Percentiles rank a stretch among this genome's conserved stretches.
Evolutionary conservation across 2,113 vertebrate species (phyloP).

Genomic region (Paralichthys olivaceus): DNA sequence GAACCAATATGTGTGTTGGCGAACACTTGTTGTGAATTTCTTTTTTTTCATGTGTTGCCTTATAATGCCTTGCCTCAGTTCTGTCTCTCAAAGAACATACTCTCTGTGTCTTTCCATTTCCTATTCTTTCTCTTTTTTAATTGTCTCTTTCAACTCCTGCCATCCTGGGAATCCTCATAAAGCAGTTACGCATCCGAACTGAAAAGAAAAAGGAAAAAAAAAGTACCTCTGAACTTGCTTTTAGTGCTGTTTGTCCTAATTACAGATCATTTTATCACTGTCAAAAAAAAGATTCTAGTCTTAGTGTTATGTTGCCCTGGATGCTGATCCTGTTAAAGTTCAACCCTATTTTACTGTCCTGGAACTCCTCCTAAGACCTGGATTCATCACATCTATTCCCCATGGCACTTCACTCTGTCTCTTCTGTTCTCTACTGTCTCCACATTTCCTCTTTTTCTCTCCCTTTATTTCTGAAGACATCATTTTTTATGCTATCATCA

Average conservation of each 20-base stretch:
- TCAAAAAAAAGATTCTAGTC: slow-evolving; percentile 55
- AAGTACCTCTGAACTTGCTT: slow-evolving; percentile 76
- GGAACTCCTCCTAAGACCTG: slow-evolving; percentile 72
- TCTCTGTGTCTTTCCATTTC: slow-evolving; percentile 21
- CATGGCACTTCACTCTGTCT: slow-evolving; percentile 34
- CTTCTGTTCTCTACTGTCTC: slow-evolving; percentile 34
- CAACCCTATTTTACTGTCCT: slow-evolving; percentile 71
- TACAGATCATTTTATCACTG: slow-evolving; percentile 72
- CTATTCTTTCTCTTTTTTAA: slow-evolving; percentile 17
- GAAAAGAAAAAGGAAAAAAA: slow-evolving; percentile 19
- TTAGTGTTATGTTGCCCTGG: slow-evolving; percentile 73
- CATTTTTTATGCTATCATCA: slow-evolving; percentile 77
- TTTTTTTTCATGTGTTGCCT: slow-evolving; percentile 49
- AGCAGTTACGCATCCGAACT: slow-evolving; percentile 72
- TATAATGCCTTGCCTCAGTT: slow-evolving; percentile 67
- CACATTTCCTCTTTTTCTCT: slow-evolving; percentile 21
- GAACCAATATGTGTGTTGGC: slow-evolving; percentile 54
- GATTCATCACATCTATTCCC: slow-evolving; percentile 71
- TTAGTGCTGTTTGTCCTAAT: slow-evolving; percentile 76
- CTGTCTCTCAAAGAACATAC: slow-evolving; percentile 26
- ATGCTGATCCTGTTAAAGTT: slow-evolving; percentile 76
- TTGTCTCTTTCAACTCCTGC: slow-evolving; percentile 54
- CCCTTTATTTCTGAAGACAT: slow-evolving; percentile 46
- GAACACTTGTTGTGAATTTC: slow-evolving; percentile 65
- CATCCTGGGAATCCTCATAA: slow-evolving; percentile 77